Evolutionary conservation across 2,888 invertebrate genomes (phyloP), one percentile per base, ranked within the genome.

Genomic region (Spisula solida): DNA sequence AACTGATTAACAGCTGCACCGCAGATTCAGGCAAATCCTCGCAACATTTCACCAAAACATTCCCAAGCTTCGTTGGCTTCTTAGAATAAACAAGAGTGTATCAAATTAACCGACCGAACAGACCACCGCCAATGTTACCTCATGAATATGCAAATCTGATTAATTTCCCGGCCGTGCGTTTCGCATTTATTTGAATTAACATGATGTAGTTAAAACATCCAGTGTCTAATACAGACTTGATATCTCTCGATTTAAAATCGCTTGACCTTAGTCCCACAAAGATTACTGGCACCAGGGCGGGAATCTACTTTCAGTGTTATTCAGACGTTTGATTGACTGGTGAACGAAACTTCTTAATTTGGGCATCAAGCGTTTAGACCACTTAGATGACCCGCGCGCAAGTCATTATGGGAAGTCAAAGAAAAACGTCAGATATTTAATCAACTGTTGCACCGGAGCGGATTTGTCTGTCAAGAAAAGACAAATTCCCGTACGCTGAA

Each of bases 111-210:
- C 70, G 70, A 70, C 25, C 31, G 10, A 16, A 75, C 5, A 75
- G 75, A 75, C 75, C 75, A 83, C 83, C 83, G 51, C 75, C 83
- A 83, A 25, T 31, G 70, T 31, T 51, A 47, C 34, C 75, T 78
- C 83, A 83, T 83, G 70, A 83, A 83, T 83, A 83, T 83, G 83
- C 75, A 83, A 83, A 83, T 83, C 83, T 70, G n/a, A 25, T 75
- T 34, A 34, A 48, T 48, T 75, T 51, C 20, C 80, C 48, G 47
- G 48, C 14, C 25, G n/a, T 48, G 48, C 47, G 47, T 48, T 83
- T 82, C 56, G 41, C 82, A 82, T 82, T 82, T 66, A 82, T 82
- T 60, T 75, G 75, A 31, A 75, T 75, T 75, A 75, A 75, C 31
- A 31, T 75, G 75, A 75, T 34, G 34, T 16, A 75, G 75, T 80